Conservation (phyloP, 2,113 vertebrate species). For the Cynoglossus semilaevis region DNA sequence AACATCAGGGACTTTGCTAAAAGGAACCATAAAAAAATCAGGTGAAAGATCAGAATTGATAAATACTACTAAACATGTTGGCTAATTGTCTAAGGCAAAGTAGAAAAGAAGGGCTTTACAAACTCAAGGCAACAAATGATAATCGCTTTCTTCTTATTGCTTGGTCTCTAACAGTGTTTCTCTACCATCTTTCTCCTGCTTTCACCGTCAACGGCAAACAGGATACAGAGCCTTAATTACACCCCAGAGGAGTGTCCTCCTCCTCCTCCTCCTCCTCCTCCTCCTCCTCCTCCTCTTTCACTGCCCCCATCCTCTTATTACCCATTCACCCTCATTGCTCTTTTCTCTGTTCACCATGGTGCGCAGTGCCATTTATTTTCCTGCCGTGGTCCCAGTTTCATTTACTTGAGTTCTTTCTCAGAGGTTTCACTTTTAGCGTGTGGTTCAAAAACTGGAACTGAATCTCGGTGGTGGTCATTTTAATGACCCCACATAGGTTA, state of each 20-base stretch:
- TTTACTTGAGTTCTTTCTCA: neutral
- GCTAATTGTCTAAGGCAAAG: too few relatives aligned
- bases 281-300: neutral
- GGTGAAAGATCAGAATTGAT: too few relatives aligned
- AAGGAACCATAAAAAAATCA: too few relatives aligned
- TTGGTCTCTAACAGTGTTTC: constrained; percentile 20
- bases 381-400: neutral
- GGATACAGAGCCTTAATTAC: constrained; percentile 60
- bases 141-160: constrained; percentile 10
- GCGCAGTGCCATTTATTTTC: constrained; percentile 1
- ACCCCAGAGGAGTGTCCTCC: constrained; percentile 50
- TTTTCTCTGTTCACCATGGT: constrained; percentile 35
- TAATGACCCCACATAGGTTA: too few relatives aligned
- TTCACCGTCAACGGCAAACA: constrained; percentile 44
- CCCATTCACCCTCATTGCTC: constrained; percentile 18
- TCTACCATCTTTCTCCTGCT: constrained; percentile 29
- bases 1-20: too few relatives aligned
- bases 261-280: neutral
- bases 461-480: too few relatives aligned
- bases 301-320: constrained; percentile 21
- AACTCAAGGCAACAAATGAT: too few relatives aligned
- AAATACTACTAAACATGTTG: too few relatives aligned
- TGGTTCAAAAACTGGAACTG: neutral
- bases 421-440: constrained; percentile 1
- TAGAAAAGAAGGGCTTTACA: too few relatives aligned